Evolutionary conservation across 1,140 invertebrate species (phyloP).

Genomic region (Tetragonula clypearis): DNA sequence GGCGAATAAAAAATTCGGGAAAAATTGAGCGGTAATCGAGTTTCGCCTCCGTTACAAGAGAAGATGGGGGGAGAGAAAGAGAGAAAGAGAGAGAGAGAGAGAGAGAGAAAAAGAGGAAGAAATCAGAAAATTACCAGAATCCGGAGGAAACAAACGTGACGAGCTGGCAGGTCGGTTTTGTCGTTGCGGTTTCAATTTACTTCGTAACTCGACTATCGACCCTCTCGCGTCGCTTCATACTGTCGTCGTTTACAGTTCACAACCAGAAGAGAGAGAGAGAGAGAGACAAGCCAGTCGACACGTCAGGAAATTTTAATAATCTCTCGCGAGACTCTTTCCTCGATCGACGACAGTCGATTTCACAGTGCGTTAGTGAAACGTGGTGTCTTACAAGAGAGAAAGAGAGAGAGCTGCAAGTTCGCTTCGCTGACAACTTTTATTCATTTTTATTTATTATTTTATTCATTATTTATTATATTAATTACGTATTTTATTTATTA

Average conservation of each 20-base stretch:
- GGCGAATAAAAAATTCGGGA: constrained; percentile 7
- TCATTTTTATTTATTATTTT: not conserved
- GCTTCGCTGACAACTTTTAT: not conserved
- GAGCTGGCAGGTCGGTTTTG: constrained; percentile 1
- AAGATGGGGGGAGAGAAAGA: not conserved
- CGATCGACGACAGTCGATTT: not conserved
- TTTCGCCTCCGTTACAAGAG: not conserved
- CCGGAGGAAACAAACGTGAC: not conserved
- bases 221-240: not conserved
- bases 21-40: constrained; percentile 26
- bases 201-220: constrained; percentile 22
- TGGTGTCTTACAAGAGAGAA: not conserved
- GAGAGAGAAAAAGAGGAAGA: not conserved
- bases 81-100: not conserved
- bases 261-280: not conserved
- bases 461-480: no score
- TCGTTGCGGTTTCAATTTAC: constrained; percentile 40
- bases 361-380: not conserved
- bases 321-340: not conserved
- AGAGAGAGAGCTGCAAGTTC: not conserved
- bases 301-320: constrained; percentile 10
- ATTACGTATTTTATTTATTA: no score
- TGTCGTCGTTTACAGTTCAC: not conserved
- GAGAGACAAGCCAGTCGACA: not conserved
- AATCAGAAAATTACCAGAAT: not conserved